Evolutionary conservation across 2,888 invertebrate genomes (phyloP).

Genomic region (Drosophila tanythrix): DNA sequence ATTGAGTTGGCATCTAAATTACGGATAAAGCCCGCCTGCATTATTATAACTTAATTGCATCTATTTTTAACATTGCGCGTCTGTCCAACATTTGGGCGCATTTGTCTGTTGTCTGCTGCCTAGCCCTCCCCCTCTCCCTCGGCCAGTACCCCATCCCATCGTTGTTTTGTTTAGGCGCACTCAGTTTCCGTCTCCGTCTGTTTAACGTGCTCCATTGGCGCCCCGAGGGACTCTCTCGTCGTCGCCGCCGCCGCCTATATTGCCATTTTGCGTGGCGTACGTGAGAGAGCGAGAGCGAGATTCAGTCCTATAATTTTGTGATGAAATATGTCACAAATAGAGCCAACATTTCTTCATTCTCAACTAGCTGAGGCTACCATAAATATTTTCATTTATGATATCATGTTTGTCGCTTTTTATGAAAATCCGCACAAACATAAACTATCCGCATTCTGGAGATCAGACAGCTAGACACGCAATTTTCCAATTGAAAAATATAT

Average conservation of each 20-base stretch:
- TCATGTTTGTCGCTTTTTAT: background rate
- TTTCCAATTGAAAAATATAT: background rate
- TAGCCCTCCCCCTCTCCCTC: background rate
- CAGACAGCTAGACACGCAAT: background rate
- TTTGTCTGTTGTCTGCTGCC: conserved; percentile 33
- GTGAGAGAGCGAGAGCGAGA: conserved; percentile 10
- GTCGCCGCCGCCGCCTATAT: conserved; percentile 27
- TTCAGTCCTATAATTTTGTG: conserved; percentile 18
- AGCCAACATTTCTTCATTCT: no score
- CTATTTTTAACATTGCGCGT: conserved; percentile 74
- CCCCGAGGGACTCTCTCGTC: conserved; percentile 37
- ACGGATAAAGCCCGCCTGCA: conserved; percentile 52
- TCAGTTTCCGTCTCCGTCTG: conserved; percentile 11
- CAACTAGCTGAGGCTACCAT: background rate
- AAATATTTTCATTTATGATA: background rate
- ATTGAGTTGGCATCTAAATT: conserved; percentile 71
- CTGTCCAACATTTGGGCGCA: conserved; percentile 59
- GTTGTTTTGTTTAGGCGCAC: conserved; percentile 1
- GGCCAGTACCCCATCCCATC: background rate
- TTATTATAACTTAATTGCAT: conserved; percentile 79
- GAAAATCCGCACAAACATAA: background rate
- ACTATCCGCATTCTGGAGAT: background rate
- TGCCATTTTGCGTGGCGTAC: conserved; percentile 49
- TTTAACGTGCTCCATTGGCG: conserved; percentile 41
- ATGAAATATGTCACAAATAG: conserved; percentile 22